Base-by-base conservation (phyloP, 2,113 vertebrate species). In the Pardalotus punctatus region DNA sequence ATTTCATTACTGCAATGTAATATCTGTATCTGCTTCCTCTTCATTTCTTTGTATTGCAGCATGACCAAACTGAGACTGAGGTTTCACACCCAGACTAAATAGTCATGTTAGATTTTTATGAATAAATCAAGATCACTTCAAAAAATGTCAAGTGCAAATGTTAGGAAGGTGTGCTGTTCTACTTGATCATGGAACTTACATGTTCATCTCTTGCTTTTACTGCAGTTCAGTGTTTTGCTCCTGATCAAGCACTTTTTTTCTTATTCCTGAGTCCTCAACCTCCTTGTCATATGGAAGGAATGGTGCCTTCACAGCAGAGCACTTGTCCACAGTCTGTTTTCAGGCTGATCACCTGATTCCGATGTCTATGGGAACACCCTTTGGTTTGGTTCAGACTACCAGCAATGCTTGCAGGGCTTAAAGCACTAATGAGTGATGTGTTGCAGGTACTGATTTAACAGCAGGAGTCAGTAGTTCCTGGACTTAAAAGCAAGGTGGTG, bases 291-390 rank as follows among this genome's bases (percentile, higher is more conserved):
- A 28, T 6, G 14, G 81, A 48, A 69, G 16, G 60, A 82, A 6
- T n/a, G 31, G 40, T 83, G 20, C 25, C 36, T 76, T 45, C 62
- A n/a, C 36, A 83, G 50, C 58, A 70, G 54, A n/a, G 27, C 25
- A 6, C 9, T 62, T 77, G 24, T 25, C 23, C 21, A 24, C 48
- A n/a, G n/a, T 40, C 47, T 45, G 28, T 65, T 88, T 79, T n/a
- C 50, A 29, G 80, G 31, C 36, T 1, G 1, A n/a, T 76, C 2
- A 3, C 50, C 10, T 14, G 77, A 3, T 17, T 90, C 29, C 5
- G 4, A 0, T 33, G 3, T 43, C 35, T 54, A 0, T n/a, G 33
- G n/a, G 48, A 85, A 6, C 6, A 2, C 53, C 47, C n/a, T 76
- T 73, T 57, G 58, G 9, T 77, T 58, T 57, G 23, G 4, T 79